Evolutionary conservation across 1,140 invertebrate genomes (phyloP).

Genomic region (Lepidurus couesii): DNA sequence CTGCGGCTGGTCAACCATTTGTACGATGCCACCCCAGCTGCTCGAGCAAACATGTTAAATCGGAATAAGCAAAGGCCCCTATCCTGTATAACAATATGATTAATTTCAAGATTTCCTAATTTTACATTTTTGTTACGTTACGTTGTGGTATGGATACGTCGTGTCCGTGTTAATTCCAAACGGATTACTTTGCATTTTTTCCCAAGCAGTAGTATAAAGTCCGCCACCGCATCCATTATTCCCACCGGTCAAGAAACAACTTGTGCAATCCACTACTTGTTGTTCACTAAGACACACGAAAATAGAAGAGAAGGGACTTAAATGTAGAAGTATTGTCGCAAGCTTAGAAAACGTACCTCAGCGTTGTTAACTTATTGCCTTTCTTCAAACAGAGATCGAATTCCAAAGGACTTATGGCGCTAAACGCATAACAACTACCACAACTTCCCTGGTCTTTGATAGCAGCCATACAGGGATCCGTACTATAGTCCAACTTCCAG

Average conservation of each 20-base stretch:
- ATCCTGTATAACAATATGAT: not conserved
- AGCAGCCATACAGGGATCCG: constrained; percentile 27
- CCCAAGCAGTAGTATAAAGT: constrained; percentile 37
- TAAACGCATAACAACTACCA: constrained; percentile 46
- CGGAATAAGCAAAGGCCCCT: not conserved
- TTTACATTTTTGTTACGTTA: not conserved
- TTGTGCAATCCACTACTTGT: constrained; percentile 57
- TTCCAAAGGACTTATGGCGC: constrained; percentile 35
- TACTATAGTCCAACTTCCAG: constrained; percentile 25
- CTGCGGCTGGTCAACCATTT: not conserved
- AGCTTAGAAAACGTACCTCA: not conserved
- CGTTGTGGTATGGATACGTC: not conserved
- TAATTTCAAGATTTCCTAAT: not conserved
- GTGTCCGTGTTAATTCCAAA: not conserved
- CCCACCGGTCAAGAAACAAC: constrained; percentile 42
- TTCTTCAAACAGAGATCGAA: constrained; percentile 24
- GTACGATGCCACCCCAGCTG: not conserved
- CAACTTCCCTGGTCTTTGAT: constrained; percentile 36
- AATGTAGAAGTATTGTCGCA: not conserved
- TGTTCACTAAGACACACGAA: constrained; percentile 49
- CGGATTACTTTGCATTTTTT: constrained; percentile 28
- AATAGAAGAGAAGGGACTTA: not conserved
- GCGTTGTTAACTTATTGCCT: constrained; percentile 34
- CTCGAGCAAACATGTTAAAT: not conserved
- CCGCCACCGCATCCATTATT: constrained; percentile 66